Percentiles rank a stretch among this genome's conserved stretches.
These are phyloP conservation scores for Synergus gifuensis DNA, from an alignment of 2,888 invertebrate species.

Conservation along the genomic window DNA sequence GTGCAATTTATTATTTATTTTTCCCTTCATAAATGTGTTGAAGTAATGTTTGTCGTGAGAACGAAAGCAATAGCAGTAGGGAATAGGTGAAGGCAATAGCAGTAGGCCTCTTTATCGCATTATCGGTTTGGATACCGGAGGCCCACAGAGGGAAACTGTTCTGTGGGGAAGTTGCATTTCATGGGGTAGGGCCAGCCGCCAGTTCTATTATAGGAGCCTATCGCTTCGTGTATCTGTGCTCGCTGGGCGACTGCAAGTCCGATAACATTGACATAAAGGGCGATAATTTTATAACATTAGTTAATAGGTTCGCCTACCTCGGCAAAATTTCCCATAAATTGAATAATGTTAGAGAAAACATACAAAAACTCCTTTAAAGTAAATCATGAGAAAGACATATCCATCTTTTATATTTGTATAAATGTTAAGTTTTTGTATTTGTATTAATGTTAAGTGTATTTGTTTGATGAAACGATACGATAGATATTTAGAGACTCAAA, in stretches of 20 bases:
- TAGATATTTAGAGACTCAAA: background rate
- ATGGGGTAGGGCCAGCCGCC: slow-evolving; percentile 60
- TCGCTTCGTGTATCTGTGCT: slow-evolving; percentile 69
- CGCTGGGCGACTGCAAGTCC: slow-evolving; percentile 60
- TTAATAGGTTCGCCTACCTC: slow-evolving; percentile 56
- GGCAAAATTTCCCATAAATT: background rate
- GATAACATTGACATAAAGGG: slow-evolving; percentile 72
- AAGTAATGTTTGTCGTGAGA: slow-evolving; percentile 52
- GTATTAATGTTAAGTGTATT: too few species aligned
- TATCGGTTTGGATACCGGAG: slow-evolving; percentile 66
- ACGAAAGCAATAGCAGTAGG: slow-evolving; percentile 59
- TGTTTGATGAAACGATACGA: background rate
- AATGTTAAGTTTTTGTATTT: too few species aligned
- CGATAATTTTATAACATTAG: slow-evolving; percentile 72
- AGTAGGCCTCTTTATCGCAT: slow-evolving; percentile 69
- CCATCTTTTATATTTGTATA: too few species aligned
- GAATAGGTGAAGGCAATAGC: slow-evolving; percentile 51
- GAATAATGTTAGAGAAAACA: background rate
- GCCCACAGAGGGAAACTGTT: slow-evolving; percentile 61
- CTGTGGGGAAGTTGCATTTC: slow-evolving; percentile 68
- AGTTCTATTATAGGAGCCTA: slow-evolving; percentile 59
- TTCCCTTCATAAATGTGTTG: too few species aligned
- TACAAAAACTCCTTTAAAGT: too few species aligned
- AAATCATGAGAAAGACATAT: too few species aligned
- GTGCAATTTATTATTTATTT: too few species aligned